phyloP scores from a whole-genome alignment of 2,888 invertebrate genomes.

The Eucriotettix oculatus region DNA sequence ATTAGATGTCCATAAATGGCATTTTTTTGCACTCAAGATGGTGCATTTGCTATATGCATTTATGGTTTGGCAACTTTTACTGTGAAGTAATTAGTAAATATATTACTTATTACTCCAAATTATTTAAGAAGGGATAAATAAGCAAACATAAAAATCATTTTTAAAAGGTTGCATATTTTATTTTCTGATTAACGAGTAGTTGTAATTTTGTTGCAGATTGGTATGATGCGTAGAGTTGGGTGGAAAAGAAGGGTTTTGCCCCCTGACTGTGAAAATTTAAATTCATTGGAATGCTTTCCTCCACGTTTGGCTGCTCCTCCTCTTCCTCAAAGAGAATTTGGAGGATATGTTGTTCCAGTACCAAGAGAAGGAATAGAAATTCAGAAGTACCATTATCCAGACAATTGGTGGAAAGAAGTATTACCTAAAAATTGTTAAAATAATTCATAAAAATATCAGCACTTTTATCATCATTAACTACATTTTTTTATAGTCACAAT shows the following conservation, averaged over 20 bases:
- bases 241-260: conserved; percentile 34
- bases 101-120: no score
- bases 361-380: conserved; percentile 38
- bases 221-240: conserved; percentile 32
- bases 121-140: no score
- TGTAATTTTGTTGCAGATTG: conserved; percentile 19
- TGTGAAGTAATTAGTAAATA: no score
- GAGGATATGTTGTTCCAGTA: conserved; percentile 30
- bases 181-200: not conserved
- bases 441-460: no score
- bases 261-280: conserved; percentile 32
- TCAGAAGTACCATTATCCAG: conserved; percentile 38
- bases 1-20: no score
- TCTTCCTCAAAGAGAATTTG: conserved; percentile 29
- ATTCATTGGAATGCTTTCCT: conserved; percentile 34
- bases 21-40: no score
- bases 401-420: conserved; percentile 37
- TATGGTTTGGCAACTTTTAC: no score
- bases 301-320: conserved; percentile 29
- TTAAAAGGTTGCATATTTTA: no score
- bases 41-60: no score
- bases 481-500: no score
- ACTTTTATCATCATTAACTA: no score
- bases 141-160: no score
- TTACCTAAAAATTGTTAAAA: conserved; percentile 26